Conservation (phyloP, 2,797 vertebrate genomes). For the Sebastes taczanowskii region DNA sequence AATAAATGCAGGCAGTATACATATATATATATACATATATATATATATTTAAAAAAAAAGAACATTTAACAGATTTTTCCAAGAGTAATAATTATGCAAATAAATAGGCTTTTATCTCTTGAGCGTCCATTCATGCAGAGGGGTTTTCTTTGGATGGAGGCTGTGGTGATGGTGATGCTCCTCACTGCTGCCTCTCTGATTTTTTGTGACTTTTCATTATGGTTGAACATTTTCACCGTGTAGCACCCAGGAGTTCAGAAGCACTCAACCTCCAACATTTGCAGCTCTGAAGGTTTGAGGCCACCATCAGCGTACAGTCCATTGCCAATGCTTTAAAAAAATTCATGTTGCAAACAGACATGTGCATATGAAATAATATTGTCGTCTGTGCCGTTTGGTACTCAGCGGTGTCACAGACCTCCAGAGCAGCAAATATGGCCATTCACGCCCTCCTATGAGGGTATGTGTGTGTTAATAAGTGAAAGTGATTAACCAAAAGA, state of each 20-base stretch:
- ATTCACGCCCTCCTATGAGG: slow-evolving; percentile 9
- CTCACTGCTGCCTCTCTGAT: not conserved
- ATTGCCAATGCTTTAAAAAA: not conserved
- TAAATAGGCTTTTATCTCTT: slow-evolving; percentile 61
- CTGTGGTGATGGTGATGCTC: not conserved
- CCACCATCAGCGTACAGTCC: not conserved
- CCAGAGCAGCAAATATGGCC: slow-evolving; percentile 32
- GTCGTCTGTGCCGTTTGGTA: not conserved
- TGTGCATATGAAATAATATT: not conserved
- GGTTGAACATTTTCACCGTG: slow-evolving; percentile 22
- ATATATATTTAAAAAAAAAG: not conserved
- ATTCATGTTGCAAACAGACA: not conserved
- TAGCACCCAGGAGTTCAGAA: slow-evolving; percentile 27
- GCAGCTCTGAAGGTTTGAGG: slow-evolving; percentile 14
- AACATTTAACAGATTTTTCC: slow-evolving; percentile 25
- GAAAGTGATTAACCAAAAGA: slow-evolving; percentile 24
- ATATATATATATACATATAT: not conserved
- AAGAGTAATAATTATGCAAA: slow-evolving; percentile 50
- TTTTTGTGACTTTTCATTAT: slow-evolving; percentile 24
- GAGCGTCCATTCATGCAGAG: slow-evolving; percentile 55
- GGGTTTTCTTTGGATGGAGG: slow-evolving; percentile 31
- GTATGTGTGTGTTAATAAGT: slow-evolving; percentile 7
- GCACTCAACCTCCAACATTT: slow-evolving; percentile 5
- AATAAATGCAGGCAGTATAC: slow-evolving; percentile 61
- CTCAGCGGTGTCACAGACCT: slow-evolving; percentile 6